A percentile compares a stretch with the other conserved stretches of the same genome.
These are phyloP conservation scores for Nemoura dubitans DNA, from an alignment of 2,888 invertebrate genomes.

Conservation along the genomic window DNA sequence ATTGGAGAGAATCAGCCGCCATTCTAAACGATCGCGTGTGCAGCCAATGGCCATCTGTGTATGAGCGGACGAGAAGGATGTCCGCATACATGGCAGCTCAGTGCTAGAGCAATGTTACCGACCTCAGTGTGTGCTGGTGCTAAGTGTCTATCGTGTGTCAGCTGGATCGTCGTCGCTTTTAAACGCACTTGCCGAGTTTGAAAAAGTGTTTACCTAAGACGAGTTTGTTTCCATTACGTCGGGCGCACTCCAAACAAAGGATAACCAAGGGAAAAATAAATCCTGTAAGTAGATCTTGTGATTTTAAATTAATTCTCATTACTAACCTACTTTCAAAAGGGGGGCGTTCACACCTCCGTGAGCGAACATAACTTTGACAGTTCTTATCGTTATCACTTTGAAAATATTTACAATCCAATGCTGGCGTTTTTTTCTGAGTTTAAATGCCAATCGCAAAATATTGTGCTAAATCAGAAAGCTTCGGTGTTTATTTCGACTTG, in stretches of 20 bases:
- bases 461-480: no score
- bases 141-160: neutral
- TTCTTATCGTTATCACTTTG: neutral
- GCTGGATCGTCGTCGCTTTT: neutral
- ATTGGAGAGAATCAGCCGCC: neutral
- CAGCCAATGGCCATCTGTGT: constrained; percentile 31
- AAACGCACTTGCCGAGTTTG: neutral
- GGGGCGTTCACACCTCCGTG: neutral
- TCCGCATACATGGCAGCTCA: constrained; percentile 45
- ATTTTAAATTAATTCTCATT: neutral
- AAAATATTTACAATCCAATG: neutral
- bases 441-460: no score
- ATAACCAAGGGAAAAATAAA: neutral
- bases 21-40: neutral
- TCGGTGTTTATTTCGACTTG: no score
- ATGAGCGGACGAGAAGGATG: constrained; percentile 18
- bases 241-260: neutral
- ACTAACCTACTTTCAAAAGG: neutral
- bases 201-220: neutral
- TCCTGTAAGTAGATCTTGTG: neutral
- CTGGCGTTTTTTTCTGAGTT: neutral
- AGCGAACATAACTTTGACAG: neutral
- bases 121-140: neutral
- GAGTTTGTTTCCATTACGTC: neutral
- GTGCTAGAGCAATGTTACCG: neutral